Base-by-base conservation (phyloP, 1,140 invertebrate genomes). In the Anadara kagoshimensis region DNA sequence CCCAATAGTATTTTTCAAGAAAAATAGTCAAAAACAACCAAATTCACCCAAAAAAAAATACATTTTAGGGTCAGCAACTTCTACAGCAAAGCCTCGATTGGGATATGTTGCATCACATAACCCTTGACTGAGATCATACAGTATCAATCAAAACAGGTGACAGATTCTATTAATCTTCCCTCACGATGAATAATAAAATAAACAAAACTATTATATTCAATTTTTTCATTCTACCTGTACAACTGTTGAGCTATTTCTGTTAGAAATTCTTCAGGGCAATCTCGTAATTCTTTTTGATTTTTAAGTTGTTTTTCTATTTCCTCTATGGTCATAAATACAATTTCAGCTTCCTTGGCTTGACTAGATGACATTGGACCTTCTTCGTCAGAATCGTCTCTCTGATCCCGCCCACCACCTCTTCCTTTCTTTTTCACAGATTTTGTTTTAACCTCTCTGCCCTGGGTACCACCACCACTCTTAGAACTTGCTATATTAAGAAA, bases 381-480 rank as follows among this genome's bases (percentile, higher is more conserved):
- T 65, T 86, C 85, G 74, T 82, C 83, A n/a, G 78, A 81, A 20
- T 79, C 83, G 2, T 70, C 76, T 26, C 86, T 85, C 16, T 90
- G 90, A 36, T 90, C 85, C n/a, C 79, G 83, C 83, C 95, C 95
- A 83, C 85, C 85, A 73, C 79, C 81, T 70, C 84, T 80, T 63
- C 88, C 87, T 81, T 92, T 92, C 83, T 92, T 92, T 82, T 99
- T 99, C 0, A 94, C 94, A 8, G 96, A 94, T 88, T 97, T 98
- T 0, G 95, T 98, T 90, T 98, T 98, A 0, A 96, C 97, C 91
- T 99, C 97, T 66, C 97, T 91, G 0, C 97, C 97, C 90, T 98
- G 96, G 43, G 93, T 93, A 16, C 96, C 96, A 45, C 97, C 96
- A 24, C 79, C 77, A 73, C 76, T 79, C 59, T 83, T 83, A 16